Evolutionary conservation across 2,797 vertebrate genomes (phyloP), one percentile per base, ranked within the genome.

Genomic region (Mormyrops attenuatus): DNA sequence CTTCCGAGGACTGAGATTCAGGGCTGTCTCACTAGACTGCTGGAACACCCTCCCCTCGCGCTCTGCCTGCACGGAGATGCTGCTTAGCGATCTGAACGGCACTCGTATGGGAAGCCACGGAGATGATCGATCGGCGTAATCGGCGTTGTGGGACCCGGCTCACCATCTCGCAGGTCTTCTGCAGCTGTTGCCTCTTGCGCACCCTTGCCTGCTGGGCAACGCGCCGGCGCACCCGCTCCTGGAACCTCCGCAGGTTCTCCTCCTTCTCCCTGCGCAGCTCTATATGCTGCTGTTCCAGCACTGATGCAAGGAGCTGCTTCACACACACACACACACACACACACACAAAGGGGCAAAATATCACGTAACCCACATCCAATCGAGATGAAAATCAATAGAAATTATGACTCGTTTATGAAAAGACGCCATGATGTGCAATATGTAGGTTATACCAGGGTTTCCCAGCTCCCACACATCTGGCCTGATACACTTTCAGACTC

Each of bases 171-270:
- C 22, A 92, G 15, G 92, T 93, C 80, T 92, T 93, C 91, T 95
- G 95, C 52, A 96, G 93, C 92, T 97, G 96, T 4, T 92, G 96
- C 80, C 93, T 93, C 66, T 94, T 96, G 49, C 90, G 92, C 90
- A 94, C 84, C 57, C 92, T 93, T 84, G 95, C 90, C 85, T 94
- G 96, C 50, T 96, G 95, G 47, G 96, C 97, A 94, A 99, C 96
- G n/a, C 98, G 95, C 38, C 90, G 93, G 91, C 95, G 97, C 60
- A 99, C 97, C 91, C 96, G 94, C 1, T 94, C 94, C 92, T 98
- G 98, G 94, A 99, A 99, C 0, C 88, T 94, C 1, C 92, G 95
- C 86, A 99, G 95, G 57, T 91, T 94, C 90, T 96, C 95, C 50
- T 96, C 95, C 82, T 96, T 97, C 92, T 92, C 89, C 88, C 69